phyloP scores from a whole-genome alignment of 1,140 invertebrate genomes.

The Diploscapter pachys region DNA sequence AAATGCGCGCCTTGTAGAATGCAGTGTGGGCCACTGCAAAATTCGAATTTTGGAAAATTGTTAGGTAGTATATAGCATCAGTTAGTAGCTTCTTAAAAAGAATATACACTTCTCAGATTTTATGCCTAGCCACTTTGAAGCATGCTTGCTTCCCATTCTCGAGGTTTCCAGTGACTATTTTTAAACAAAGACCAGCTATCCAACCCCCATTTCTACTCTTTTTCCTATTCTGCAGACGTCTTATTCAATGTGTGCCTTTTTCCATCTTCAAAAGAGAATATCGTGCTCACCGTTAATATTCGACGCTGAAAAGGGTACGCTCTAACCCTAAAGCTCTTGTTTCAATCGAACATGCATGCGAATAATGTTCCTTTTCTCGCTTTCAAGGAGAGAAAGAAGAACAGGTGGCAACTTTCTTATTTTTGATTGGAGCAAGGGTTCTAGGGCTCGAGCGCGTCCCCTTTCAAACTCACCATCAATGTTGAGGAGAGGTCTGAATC shows the following conservation, averaged over 20 bases:
- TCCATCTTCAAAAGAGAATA: background rate
- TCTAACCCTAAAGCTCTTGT: no score
- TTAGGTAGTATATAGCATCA: background rate
- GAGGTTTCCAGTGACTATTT: no score
- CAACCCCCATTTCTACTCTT: no score
- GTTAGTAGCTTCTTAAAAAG: background rate
- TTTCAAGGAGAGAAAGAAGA: slow-evolving; percentile 41
- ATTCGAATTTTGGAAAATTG: background rate
- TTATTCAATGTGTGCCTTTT: no score
- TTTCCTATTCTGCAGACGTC: background rate
- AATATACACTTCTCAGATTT: background rate
- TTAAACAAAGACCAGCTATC: no score
- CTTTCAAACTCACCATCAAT: slow-evolving; percentile 30
- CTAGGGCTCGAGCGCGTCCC: no score
- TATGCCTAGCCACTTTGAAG: background rate
- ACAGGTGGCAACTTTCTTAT: no score
- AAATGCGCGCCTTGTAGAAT: slow-evolving; percentile 46
- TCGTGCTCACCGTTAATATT: background rate
- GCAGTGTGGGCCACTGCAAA: slow-evolving; percentile 44
- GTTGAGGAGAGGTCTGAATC: slow-evolving; percentile 43
- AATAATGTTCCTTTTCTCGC: slow-evolving; percentile 51
- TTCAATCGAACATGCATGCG: no score
- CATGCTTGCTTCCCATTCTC: no score
- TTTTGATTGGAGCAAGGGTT: no score
- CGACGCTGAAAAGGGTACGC: background rate